phyloP scores from a whole-genome alignment of 2,888 invertebrate species.

The Cerastoderma edule region DNA sequence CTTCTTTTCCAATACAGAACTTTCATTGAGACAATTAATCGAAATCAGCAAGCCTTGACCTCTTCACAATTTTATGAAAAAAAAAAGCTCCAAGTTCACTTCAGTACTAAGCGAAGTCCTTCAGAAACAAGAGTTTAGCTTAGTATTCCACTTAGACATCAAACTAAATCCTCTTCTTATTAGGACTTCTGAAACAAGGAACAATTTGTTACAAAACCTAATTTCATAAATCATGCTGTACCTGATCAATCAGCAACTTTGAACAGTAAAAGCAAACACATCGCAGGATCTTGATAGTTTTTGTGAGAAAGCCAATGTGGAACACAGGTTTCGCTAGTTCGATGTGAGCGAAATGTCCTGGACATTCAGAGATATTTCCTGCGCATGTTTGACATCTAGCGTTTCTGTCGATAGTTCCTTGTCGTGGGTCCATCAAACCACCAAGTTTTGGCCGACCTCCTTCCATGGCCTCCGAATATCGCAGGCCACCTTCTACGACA shows the following conservation, averaged over 20 bases:
- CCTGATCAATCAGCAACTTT: conserved; percentile 96
- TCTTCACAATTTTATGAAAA: no score
- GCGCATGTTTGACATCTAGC: conserved; percentile 86
- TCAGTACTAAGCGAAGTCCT: no score
- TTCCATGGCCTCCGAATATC: conserved; percentile 99
- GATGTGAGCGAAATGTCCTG: conserved; percentile 99
- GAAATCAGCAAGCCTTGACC: no score
- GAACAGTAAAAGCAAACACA: conserved; percentile 99
- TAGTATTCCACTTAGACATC: no score
- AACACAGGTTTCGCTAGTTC: conserved; percentile 99
- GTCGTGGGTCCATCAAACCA: conserved; percentile 99
- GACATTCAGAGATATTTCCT: conserved; percentile 98
- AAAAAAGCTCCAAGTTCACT: no score
- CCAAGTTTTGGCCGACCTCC: conserved; percentile 98
- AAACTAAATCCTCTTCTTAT: no score
- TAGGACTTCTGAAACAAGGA: no score
- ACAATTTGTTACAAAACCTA: no score
- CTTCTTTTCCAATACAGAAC: no score
- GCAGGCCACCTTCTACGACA: conserved; percentile 96
- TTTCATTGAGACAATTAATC: no score
- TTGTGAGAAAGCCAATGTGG: conserved; percentile 98
- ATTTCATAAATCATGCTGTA: no score
- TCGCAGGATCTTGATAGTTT: conserved; percentile 97
- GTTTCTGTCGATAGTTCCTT: conserved; percentile 97
- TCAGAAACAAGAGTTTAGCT: no score